Conservation (phyloP, 2,113 vertebrate species). For the Platysternon megacephalum region DNA sequence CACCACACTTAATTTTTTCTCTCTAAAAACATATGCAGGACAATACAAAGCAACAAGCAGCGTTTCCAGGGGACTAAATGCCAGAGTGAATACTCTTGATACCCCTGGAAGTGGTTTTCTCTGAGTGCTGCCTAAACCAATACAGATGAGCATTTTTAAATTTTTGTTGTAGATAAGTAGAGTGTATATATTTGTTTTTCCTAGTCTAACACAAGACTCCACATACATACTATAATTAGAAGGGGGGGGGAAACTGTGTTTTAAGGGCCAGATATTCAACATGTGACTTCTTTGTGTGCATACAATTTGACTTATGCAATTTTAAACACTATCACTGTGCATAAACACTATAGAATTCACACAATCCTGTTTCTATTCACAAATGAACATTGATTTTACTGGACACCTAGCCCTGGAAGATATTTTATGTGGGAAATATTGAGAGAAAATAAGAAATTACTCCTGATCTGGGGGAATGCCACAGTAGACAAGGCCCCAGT, state of each 20-base stretch:
- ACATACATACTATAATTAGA: not conserved
- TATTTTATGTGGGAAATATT: constrained; percentile 14
- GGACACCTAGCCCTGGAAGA: not conserved
- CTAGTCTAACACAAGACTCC: not conserved
- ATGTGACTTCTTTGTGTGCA: constrained; percentile 12
- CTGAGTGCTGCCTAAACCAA: not conserved
- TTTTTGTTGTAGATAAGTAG: constrained; percentile 2
- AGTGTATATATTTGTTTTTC: not conserved
- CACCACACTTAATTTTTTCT: constrained; percentile 20
- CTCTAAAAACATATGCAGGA: not conserved
- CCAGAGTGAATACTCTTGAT: constrained; percentile 17
- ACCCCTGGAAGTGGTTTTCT: not conserved
- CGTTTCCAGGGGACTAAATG: not conserved
- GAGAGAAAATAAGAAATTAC: not conserved
- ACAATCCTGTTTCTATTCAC: not conserved
- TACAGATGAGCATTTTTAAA: not conserved
- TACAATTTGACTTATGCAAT: not conserved
- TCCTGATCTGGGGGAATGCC: not conserved
- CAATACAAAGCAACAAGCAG: not conserved
- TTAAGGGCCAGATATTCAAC: not conserved
- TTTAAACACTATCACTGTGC: not conserved
- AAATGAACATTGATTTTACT: constrained; percentile 16
- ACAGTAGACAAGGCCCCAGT: not conserved
- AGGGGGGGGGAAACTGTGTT: not conserved
- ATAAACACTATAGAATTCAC: constrained; percentile 1